Evolutionary conservation across 2,888 invertebrate species (phyloP).

Genomic region (Eupithecia tripunctaria): DNA sequence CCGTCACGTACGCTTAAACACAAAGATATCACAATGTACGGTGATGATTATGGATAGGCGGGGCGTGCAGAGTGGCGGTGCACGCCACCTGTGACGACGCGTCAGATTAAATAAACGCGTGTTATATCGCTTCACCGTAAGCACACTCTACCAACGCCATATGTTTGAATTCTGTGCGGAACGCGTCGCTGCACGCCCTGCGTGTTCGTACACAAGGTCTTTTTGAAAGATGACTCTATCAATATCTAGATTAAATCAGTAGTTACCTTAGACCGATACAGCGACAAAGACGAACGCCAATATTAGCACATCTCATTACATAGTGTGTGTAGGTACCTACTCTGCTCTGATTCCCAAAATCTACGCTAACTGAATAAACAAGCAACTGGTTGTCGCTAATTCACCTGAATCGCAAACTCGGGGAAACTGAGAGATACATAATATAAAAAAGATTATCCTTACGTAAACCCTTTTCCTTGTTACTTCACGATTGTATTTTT

Average conservation of each 20-base stretch:
- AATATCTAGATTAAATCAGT: background rate
- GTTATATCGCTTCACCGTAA: too few species aligned
- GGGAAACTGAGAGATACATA: conserved; percentile 17
- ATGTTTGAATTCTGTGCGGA: too few species aligned
- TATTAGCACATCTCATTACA: conserved; percentile 8
- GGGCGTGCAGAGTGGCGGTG: too few species aligned
- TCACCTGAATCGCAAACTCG: background rate
- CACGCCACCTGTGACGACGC: too few species aligned
- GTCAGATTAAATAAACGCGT: too few species aligned
- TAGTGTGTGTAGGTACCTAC: background rate
- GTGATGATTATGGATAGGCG: too few species aligned
- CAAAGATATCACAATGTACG: too few species aligned
- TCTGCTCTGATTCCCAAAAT: conserved; percentile 21
- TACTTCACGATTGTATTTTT: background rate
- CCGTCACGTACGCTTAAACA: too few species aligned
- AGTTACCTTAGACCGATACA: background rate
- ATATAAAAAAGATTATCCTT: background rate
- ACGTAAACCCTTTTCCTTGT: background rate
- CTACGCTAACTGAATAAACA: conserved; percentile 27
- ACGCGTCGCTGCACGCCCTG: too few species aligned
- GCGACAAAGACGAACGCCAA: background rate
- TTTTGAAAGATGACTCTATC: background rate
- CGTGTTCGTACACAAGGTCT: too few species aligned
- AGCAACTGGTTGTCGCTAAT: background rate
- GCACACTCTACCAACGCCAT: too few species aligned